Evolutionary conservation across 2,888 invertebrate species (phyloP).

Genomic region (Laothoe populi): DNA sequence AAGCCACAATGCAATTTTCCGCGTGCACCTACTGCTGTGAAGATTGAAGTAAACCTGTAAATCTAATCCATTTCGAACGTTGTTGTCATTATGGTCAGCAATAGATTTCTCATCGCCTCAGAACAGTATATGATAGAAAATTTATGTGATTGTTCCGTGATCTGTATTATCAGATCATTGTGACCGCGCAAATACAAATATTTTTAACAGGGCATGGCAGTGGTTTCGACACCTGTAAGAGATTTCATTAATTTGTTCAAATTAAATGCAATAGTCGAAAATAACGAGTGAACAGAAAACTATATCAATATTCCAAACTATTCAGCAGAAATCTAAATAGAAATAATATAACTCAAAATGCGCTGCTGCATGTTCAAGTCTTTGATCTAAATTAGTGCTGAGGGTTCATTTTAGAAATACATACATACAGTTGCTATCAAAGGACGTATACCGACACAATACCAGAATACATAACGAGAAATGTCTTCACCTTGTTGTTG

Average conservation of each 20-base stretch:
- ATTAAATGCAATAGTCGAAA: not conserved
- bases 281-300: not conserved
- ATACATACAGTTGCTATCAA: slow-evolving; percentile 77
- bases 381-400: slow-evolving; percentile 7
- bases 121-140: slow-evolving; percentile 20
- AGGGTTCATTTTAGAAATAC: slow-evolving; percentile 45
- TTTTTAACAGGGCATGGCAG: not conserved
- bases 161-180: slow-evolving; percentile 11
- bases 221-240: not conserved
- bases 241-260: not conserved
- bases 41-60: slow-evolving; percentile 79
- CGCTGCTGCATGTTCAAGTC: no score
- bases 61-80: slow-evolving; percentile 79
- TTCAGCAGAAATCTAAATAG: not conserved
- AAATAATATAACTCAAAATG: not conserved
- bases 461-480: slow-evolving; percentile 69
- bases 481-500: slow-evolving; percentile 21
- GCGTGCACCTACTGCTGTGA: slow-evolving; percentile 61
- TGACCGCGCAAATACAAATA: not conserved
- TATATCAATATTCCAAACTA: not conserved
- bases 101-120: slow-evolving; percentile 72
- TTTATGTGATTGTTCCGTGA: slow-evolving; percentile 40
- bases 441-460: slow-evolving; percentile 69
- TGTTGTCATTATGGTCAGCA: slow-evolving; percentile 69
- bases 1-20: slow-evolving; percentile 78